phyloP scores from a whole-genome alignment of 2,888 invertebrate genomes.

The Bugula neritina region DNA sequence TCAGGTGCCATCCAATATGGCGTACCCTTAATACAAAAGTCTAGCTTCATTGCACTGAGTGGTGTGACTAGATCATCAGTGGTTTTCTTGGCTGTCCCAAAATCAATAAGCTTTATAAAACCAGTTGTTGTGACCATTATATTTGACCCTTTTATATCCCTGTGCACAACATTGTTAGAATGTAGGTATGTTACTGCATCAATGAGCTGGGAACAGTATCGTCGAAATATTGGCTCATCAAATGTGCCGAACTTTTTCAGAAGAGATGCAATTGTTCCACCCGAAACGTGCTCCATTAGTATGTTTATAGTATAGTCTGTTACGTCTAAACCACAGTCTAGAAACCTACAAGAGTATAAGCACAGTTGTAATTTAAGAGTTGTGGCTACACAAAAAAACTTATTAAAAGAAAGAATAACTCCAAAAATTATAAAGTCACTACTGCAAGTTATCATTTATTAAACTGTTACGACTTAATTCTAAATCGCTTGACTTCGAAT shows the following conservation, averaged over 20 bases:
- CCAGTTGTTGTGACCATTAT: slow-evolving; percentile 16
- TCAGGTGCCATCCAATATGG: slow-evolving; percentile 24
- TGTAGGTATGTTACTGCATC: slow-evolving; percentile 23
- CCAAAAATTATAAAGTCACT: neutral
- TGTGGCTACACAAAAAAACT: neutral
- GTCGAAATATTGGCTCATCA: slow-evolving; percentile 10
- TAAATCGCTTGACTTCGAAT: no score
- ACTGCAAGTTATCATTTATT: no score
- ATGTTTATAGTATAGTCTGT: slow-evolving; percentile 21
- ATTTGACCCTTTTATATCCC: slow-evolving; percentile 22
- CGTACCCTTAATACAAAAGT: slow-evolving; percentile 26
- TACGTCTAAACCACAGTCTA: slow-evolving; percentile 21
- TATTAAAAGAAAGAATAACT: neutral
- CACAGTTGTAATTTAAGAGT: neutral
- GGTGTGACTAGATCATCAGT: slow-evolving; percentile 22
- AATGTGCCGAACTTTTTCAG: slow-evolving; percentile 21
- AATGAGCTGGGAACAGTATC: slow-evolving; percentile 1
- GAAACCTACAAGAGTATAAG: neutral
- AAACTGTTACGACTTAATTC: no score
- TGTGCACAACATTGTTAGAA: slow-evolving; percentile 27
- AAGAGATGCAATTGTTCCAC: slow-evolving; percentile 19
- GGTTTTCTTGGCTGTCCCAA: slow-evolving; percentile 24
- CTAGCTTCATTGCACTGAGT: slow-evolving; percentile 22
- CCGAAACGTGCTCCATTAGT: slow-evolving; percentile 20
- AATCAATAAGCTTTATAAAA: slow-evolving; percentile 22